Conservation (phyloP, 1,140 invertebrate species). For the Amphibalanus amphitrite region DNA sequence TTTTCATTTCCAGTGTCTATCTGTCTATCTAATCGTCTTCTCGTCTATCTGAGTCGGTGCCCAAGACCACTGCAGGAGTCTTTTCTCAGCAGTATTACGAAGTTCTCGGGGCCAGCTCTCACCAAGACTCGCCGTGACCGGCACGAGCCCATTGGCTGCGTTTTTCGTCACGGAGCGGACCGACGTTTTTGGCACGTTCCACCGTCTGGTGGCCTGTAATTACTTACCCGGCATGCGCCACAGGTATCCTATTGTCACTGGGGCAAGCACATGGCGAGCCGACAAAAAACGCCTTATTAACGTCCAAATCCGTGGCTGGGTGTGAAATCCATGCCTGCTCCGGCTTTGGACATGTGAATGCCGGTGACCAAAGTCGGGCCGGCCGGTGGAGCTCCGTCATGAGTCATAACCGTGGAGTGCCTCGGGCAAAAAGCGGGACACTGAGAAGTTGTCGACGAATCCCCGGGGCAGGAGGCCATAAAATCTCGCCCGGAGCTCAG, state of each 20-base stretch:
- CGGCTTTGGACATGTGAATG: background rate
- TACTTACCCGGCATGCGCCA: background rate
- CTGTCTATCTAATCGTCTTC: too few relatives aligned
- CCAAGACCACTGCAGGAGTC: too few relatives aligned
- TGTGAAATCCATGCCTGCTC: too few relatives aligned
- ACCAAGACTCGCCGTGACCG: background rate
- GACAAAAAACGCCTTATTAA: background rate
- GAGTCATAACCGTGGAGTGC: background rate
- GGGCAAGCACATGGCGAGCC: background rate
- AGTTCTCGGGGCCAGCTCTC: background rate
- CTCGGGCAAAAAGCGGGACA: background rate
- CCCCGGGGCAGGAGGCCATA: background rate
- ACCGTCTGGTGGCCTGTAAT: background rate
- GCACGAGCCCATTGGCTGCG: background rate
- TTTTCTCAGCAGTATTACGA: background rate
- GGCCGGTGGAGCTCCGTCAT: background rate
- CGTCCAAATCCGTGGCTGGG: background rate
- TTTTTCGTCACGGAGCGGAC: background rate
- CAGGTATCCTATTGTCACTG: background rate
- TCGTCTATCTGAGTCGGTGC: too few relatives aligned
- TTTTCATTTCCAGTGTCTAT: too few relatives aligned
- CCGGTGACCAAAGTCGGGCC: background rate
- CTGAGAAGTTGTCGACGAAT: background rate
- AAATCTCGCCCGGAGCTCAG: background rate
- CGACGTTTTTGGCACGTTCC: background rate